phyloP scores from a whole-genome alignment of 2,113 vertebrate species.

The Hippocampus barbouri region DNA sequence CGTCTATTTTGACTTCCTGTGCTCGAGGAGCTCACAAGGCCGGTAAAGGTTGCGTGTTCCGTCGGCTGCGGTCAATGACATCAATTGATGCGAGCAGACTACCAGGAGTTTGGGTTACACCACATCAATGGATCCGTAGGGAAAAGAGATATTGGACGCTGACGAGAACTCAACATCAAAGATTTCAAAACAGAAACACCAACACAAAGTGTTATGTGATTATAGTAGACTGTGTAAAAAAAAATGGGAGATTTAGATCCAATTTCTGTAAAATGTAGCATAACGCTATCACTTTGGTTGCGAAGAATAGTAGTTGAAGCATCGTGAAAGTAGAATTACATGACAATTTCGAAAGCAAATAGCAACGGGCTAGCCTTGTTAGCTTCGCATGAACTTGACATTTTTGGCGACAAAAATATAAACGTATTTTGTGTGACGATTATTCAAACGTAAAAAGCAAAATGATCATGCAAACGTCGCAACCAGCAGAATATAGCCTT shows the following conservation, averaged over 20 bases:
- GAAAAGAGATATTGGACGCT: conserved; percentile 16
- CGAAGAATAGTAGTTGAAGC: too few relatives aligned
- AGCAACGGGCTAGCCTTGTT: too few relatives aligned
- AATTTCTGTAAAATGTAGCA: neutral
- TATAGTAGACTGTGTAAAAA: neutral
- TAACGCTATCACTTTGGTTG: neutral
- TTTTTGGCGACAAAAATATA: too few relatives aligned
- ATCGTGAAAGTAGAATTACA: too few relatives aligned
- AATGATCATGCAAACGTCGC: too few relatives aligned
- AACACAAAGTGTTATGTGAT: neutral
- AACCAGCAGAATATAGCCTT: too few relatives aligned
- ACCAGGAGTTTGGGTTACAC: conserved; percentile 38
- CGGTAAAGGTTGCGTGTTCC: conserved; percentile 52
- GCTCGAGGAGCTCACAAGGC: conserved; percentile 58
- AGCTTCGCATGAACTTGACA: too few relatives aligned
- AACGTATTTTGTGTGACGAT: too few relatives aligned
- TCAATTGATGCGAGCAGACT: conserved; percentile 37
- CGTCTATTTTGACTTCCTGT: conserved; percentile 71
- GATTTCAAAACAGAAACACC: neutral
- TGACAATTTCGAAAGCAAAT: too few relatives aligned
- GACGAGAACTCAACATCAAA: conserved; percentile 17
- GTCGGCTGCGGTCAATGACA: conserved; percentile 55
- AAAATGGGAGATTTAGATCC: neutral
- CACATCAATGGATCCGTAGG: conserved; percentile 16
- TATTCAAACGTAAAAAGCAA: too few relatives aligned